Evolutionary conservation across 1,140 invertebrate species (phyloP).

Genomic region (Cydia strobilella): DNA sequence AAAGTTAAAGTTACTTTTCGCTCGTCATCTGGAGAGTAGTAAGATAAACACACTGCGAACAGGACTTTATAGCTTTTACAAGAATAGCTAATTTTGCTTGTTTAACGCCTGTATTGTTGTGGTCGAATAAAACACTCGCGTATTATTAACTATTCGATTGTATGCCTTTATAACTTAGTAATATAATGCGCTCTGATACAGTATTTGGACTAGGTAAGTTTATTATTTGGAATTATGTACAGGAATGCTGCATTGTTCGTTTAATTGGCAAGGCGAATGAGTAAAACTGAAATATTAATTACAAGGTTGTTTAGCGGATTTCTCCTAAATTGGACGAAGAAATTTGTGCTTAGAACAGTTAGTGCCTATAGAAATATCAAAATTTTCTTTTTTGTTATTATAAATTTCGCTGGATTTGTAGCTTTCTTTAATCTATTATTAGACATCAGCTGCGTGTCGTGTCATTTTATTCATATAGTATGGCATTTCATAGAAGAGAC

Average conservation of each 20-base stretch:
- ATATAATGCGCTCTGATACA: conserved; percentile 7
- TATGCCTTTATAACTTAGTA: conserved; percentile 20
- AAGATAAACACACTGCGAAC: conserved; percentile 29
- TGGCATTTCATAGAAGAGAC: too few species aligned
- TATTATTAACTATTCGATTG: conserved; percentile 19
- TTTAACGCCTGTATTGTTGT: conserved; percentile 10
- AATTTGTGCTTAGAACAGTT: neutral
- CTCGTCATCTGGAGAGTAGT: neutral
- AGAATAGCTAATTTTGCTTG: conserved; percentile 25
- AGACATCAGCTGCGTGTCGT: too few species aligned
- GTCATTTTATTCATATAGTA: too few species aligned
- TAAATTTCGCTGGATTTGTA: too few species aligned
- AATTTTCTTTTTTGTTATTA: too few species aligned
- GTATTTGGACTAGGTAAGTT: conserved; percentile 1
- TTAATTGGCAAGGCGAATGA: conserved; percentile 15
- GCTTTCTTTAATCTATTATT: too few species aligned
- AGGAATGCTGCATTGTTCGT: conserved; percentile 6
- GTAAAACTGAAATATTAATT: conserved; percentile 3
- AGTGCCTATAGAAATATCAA: too few species aligned
- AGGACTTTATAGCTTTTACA: conserved; percentile 13
- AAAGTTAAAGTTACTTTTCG: neutral
- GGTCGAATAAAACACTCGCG: conserved; percentile 16
- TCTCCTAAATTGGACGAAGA: conserved; percentile 8
- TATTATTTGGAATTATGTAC: conserved; percentile 12
- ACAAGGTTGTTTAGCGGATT: conserved; percentile 11